phyloP scores from a whole-genome alignment of 1,140 invertebrate species.

The Heterodera carotae region DNA sequence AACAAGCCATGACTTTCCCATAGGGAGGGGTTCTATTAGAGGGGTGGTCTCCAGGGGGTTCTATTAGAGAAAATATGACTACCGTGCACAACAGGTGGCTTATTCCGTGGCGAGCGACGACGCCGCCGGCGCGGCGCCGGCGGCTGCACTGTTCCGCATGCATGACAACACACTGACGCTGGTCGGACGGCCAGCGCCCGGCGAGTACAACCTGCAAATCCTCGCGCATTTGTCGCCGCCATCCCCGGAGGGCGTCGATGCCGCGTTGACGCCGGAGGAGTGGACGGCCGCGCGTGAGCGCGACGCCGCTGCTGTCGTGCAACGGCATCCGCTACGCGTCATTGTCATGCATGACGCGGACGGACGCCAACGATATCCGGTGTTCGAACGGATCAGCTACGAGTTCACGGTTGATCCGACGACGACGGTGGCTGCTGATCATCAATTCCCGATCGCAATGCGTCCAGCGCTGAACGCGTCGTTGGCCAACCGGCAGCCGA shows the following conservation, averaged over 20 bases:
- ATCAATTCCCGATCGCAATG: constrained; percentile 25
- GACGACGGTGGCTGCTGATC: constrained; percentile 23
- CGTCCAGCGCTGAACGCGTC: constrained; percentile 22
- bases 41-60: too few relatives aligned
- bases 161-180: constrained; percentile 46
- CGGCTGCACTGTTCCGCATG: constrained; percentile 40
- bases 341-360: constrained; percentile 57
- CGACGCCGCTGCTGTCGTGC: background rate
- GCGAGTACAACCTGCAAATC: constrained; percentile 42
- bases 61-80: too few relatives aligned
- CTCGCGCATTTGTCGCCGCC: constrained; percentile 28
- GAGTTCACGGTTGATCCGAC: constrained; percentile 36
- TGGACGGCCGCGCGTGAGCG: background rate
- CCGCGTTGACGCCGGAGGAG: constrained; percentile 28
- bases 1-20: too few relatives aligned
- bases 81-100: background rate
- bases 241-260: constrained; percentile 34
- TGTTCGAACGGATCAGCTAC: constrained; percentile 59
- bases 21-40: too few relatives aligned
- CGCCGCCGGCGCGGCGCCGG: background rate
- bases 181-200: constrained; percentile 22
- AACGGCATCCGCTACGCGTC: constrained; percentile 39
- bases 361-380: constrained; percentile 60
- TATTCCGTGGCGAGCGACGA: constrained; percentile 29
- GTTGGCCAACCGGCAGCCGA: constrained; percentile 28